These are phyloP conservation scores for Porites lobata DNA, from an alignment of 92 coral and sea anemone species.

Conservation along the genomic window DNA sequence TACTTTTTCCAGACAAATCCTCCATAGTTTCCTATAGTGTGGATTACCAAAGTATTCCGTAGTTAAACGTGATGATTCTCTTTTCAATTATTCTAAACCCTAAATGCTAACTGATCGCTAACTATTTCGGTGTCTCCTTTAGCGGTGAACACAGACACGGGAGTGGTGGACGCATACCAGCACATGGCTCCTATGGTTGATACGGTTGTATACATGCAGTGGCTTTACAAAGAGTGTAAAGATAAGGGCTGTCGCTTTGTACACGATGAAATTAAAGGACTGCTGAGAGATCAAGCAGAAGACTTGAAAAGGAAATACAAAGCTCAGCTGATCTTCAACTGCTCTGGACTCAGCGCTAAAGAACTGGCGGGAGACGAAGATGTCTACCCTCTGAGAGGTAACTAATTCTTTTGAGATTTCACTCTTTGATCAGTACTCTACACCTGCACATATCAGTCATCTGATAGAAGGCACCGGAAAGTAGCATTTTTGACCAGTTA, in stretches of 20 bases:
- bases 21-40: too few relatives aligned
- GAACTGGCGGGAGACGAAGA: slow-evolving; percentile 74
- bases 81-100: too few relatives aligned
- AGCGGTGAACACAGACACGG: slow-evolving; percentile 52
- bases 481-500: too few relatives aligned
- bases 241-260: slow-evolving; percentile 63
- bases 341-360: slow-evolving; percentile 67
- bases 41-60: too few relatives aligned
- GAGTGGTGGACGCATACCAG: slow-evolving; percentile 61
- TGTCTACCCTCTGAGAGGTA: slow-evolving; percentile 67
- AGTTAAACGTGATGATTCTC: too few relatives aligned
- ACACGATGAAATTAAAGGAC: slow-evolving; percentile 48
- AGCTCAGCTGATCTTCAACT: slow-evolving; percentile 63
- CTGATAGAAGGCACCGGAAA: too few relatives aligned
- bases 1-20: too few relatives aligned
- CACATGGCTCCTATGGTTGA: slow-evolving; percentile 69
- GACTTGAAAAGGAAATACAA: slow-evolving; percentile 53
- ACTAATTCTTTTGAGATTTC: neutral
- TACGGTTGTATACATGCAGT: slow-evolving; percentile 61
- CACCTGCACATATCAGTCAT: too few relatives aligned
- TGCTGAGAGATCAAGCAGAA: slow-evolving; percentile 62
- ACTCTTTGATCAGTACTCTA: neutral
- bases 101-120: too few relatives aligned
- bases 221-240: slow-evolving; percentile 72
- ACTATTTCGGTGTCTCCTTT: neutral